A percentile compares a stretch with the other conserved stretches of the same genome.
Conservation (phyloP, 1,140 invertebrate species). For the Orchestia grillus region DNA sequence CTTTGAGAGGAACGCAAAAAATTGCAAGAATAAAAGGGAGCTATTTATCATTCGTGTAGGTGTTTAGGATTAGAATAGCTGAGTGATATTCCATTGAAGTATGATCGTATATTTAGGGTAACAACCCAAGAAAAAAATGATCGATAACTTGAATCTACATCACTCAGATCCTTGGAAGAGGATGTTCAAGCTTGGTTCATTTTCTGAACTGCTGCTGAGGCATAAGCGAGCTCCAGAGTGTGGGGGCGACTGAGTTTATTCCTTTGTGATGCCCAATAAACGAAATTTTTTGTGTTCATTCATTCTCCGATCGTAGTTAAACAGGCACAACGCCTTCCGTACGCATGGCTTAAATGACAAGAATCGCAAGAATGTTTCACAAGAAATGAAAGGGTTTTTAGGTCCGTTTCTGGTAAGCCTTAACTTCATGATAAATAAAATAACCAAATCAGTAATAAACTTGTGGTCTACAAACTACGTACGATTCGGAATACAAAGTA, state of each 20-base stretch:
- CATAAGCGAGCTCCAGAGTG: not conserved
- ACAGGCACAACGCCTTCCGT: not conserved
- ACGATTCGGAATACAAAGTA: no score
- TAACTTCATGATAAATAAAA: no score
- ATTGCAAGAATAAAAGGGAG: not conserved
- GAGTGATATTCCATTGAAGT: not conserved
- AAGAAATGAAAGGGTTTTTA: no score
- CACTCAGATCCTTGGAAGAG: not conserved
- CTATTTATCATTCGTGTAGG: not conserved
- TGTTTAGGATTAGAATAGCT: not conserved
- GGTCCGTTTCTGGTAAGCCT: no score
- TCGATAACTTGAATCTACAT: not conserved
- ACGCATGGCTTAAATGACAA: not conserved
- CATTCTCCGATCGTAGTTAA: not conserved
- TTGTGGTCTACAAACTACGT: no score
- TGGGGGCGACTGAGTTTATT: not conserved
- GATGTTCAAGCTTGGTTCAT: not conserved
- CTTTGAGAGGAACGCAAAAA: not conserved
- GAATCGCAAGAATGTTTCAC: not conserved
- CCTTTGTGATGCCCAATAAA: not conserved
- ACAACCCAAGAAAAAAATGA: not conserved
- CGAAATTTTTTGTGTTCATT: not conserved
- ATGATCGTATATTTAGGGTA: not conserved
- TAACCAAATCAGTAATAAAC: no score
- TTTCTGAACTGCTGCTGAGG: not conserved